A percentile compares a stretch with the other conserved stretches of the same genome.
These are phyloP conservation scores for Caracal caracal DNA, from an alignment of 2,113 vertebrate genomes.

Conservation along the genomic window DNA sequence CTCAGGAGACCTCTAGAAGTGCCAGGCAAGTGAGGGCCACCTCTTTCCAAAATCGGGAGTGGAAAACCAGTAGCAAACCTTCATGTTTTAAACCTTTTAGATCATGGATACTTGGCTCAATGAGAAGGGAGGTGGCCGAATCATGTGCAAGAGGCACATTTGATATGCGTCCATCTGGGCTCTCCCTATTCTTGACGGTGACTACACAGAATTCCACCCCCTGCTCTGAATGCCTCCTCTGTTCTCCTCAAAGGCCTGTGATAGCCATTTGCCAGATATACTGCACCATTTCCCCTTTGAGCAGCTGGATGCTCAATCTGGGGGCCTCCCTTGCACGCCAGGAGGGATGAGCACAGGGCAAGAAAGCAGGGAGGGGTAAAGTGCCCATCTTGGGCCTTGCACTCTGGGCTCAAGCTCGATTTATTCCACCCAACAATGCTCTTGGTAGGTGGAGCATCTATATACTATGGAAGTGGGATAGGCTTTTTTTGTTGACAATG, in stretches of 20 bases:
- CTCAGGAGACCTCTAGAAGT: not conserved
- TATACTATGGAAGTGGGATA: not conserved
- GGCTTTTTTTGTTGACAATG: not conserved
- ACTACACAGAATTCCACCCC: not conserved
- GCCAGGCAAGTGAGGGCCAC: not conserved
- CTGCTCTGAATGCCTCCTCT: conserved; percentile 51
- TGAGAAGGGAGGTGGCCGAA: conserved; percentile 41
- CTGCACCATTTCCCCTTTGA: not conserved
- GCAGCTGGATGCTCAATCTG: not conserved
- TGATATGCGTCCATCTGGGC: conserved; percentile 52
- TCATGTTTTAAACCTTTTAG: conserved; percentile 30
- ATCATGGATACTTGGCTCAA: conserved; percentile 2
- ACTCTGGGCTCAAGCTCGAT: not conserved
- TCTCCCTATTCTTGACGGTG: conserved; percentile 55
- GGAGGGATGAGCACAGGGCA: not conserved
- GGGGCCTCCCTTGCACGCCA: not conserved
- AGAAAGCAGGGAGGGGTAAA: not conserved
- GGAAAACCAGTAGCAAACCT: not conserved
- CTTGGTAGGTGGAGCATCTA: no score
- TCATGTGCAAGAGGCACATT: not conserved
- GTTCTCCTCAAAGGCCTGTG: conserved; percentile 17
- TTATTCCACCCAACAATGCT: not conserved
- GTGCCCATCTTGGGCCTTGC: no score
- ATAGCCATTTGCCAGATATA: conserved; percentile 5
- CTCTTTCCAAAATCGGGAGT: not conserved